Evolutionary conservation across 2,888 invertebrate genomes (phyloP).

Genomic region (Orthosia incerta): DNA sequence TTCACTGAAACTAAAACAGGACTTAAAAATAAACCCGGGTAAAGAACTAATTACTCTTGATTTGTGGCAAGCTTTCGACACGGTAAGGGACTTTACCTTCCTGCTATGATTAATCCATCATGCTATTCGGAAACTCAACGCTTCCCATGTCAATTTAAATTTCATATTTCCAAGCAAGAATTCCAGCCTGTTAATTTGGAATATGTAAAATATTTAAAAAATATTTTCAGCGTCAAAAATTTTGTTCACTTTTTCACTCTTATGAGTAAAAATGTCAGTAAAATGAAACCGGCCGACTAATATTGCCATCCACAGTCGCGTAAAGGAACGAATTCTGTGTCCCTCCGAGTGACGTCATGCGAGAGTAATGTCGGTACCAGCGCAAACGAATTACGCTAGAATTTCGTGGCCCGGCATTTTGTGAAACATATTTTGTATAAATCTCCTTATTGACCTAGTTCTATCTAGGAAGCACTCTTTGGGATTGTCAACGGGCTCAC

Average conservation of each 20-base stretch:
- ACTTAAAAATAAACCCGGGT: background rate
- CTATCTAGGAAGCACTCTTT: conserved; percentile 38
- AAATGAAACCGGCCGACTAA: conserved; percentile 25
- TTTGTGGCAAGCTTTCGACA: conserved; percentile 9
- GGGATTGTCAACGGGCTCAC: conserved; percentile 30
- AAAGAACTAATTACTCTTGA: conserved; percentile 15
- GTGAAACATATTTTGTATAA: conserved; percentile 58
- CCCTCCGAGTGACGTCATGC: conserved; percentile 49
- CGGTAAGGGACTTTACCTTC: conserved; percentile 1
- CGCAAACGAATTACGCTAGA: conserved; percentile 59
- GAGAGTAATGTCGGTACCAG: conserved; percentile 52
- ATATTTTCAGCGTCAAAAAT: conserved; percentile 10
- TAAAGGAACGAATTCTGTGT: conserved; percentile 50
- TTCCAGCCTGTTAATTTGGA: conserved; percentile 10
- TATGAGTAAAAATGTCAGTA: conserved; percentile 13
- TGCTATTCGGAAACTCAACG: background rate
- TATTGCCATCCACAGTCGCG: conserved; percentile 31
- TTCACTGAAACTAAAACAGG: background rate
- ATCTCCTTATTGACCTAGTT: conserved; percentile 56
- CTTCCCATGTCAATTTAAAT: conserved; percentile 34
- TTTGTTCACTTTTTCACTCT: conserved; percentile 12
- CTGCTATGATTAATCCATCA: conserved; percentile 26
- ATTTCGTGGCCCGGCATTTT: conserved; percentile 45
- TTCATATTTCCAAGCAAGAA: conserved; percentile 27
- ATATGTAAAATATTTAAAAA: conserved; percentile 34